Evolutionary conservation across 2,888 invertebrate genomes (phyloP), one percentile per base, ranked within the genome.

Genomic region (Ernsta delagoae): DNA sequence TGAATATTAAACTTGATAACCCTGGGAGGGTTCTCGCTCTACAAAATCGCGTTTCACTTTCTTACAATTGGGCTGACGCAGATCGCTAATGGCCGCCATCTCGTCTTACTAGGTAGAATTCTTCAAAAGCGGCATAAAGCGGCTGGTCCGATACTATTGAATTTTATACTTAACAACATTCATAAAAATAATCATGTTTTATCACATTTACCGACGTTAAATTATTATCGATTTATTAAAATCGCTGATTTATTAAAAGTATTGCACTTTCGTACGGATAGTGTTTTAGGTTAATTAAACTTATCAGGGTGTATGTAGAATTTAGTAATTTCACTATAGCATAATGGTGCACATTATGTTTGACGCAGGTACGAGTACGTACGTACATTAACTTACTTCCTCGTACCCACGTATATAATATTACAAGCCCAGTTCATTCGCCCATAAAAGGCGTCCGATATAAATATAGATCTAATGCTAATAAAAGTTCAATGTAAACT

Each of bases 31-130:
- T 12, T 66, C 53, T 53, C 66, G 53, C 8, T 31, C n/a, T 39
- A 45, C 61, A n/a, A 59, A 53, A 45, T 82, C 79, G 69, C 80
- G 77, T 85, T 87, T 86, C 84, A 85, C 86, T 88, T 85, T 84
- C 83, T 78, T 83, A 77, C 78, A 78, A 83, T 84, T 83, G 79
- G 77, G 72, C 78, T 75, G 74, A 76, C 75, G 70, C 71, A 70
- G 72, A 69, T 73, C 67, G 16, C 75, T 81, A 82, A 83, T 79
- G 77, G 76, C 77, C 67, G 74, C 75, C 69, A 77, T 60, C 36
- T 61, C 67, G 60, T 60, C 66, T 61, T 60, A 61, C 67, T 43
- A 66, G 54, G 60, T 59, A 39, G 7, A 56, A 41, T n/a, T 7
- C 31, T 31, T 5, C 56, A 59, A 31, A 31, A 1, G 31, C 4